Evolutionary conservation across 37 sponge, comb jelly and placozoan genomes (phyloP).

Genomic region (Aplysina aerophoba): DNA sequence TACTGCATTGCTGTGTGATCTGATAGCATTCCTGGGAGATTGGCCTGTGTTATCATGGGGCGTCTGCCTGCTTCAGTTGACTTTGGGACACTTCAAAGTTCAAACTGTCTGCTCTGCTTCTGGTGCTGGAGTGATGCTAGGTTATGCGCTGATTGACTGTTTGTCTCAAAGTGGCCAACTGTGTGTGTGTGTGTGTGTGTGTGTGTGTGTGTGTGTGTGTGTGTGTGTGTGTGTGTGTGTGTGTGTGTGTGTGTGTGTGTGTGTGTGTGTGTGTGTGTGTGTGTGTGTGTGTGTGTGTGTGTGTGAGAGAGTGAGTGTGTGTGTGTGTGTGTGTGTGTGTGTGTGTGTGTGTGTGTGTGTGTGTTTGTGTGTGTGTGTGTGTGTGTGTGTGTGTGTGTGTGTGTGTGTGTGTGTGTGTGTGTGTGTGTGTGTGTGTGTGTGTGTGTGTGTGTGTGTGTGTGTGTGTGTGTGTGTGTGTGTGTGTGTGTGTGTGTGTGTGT

Average conservation of each 20-base stretch:
- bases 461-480: conserved; percentile 45
- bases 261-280: conserved; percentile 57
- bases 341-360: conserved; percentile 57
- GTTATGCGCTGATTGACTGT: conserved; percentile 1
- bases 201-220: conserved; percentile 44
- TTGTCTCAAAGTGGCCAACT: background rate
- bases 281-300: conserved; percentile 60
- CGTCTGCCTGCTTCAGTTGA: too few relatives aligned
- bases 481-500: conserved; percentile 53
- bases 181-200: conserved; percentile 43
- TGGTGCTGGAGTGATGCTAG: conserved; percentile 8
- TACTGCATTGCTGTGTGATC: too few relatives aligned
- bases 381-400: conserved; percentile 62
- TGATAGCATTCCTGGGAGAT: too few relatives aligned
- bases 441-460: conserved; percentile 64
- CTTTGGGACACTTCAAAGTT: too few relatives aligned
- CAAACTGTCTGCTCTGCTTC: too few relatives aligned
- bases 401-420: conserved; percentile 57
- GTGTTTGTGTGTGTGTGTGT: conserved; percentile 61
- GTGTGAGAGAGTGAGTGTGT: conserved; percentile 58
- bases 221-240: conserved; percentile 62
- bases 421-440: conserved; percentile 59
- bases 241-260: conserved; percentile 57
- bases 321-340: conserved; percentile 56
- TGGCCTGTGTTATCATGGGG: too few relatives aligned